These are phyloP conservation scores for Papilio helenus DNA, from an alignment of 1,140 invertebrate species.

Conservation along the genomic window DNA sequence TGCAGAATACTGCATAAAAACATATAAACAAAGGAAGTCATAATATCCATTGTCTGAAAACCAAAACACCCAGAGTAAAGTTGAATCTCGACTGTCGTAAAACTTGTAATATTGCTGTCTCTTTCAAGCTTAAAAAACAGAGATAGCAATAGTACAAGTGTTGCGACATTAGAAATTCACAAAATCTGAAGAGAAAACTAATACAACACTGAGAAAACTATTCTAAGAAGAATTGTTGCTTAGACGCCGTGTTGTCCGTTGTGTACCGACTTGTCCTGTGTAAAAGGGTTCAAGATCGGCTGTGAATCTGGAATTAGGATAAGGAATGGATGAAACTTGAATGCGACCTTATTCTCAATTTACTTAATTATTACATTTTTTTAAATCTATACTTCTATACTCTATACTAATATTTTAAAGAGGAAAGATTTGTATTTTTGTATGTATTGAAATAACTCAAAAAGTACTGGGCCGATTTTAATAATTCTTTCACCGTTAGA, in stretches of 20 bases:
- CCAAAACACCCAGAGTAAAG: constrained; percentile 15
- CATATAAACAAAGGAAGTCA: constrained; percentile 33
- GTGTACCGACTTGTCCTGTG: constrained; percentile 75
- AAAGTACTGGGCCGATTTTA: too few relatives aligned
- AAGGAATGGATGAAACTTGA: constrained; percentile 36
- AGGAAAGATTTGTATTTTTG: too few relatives aligned
- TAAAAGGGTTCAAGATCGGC: constrained; percentile 76
- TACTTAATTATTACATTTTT: not conserved
- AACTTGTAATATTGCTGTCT: not conserved
- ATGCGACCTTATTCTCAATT: not conserved
- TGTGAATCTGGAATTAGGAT: constrained; percentile 46
- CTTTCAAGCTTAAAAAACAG: not conserved
- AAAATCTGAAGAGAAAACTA: constrained; percentile 53
- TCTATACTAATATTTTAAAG: too few relatives aligned
- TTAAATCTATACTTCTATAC: too few relatives aligned
- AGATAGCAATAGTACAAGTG: not conserved
- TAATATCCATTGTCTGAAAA: constrained; percentile 31
- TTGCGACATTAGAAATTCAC: not conserved
- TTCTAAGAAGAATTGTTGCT: constrained; percentile 45
- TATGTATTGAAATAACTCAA: too few relatives aligned
- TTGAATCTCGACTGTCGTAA: not conserved
- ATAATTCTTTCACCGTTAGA: too few relatives aligned
- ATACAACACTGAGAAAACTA: constrained; percentile 46
- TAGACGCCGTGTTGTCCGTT: constrained; percentile 59
- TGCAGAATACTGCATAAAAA: not conserved